Evolutionary conservation across 2,113 vertebrate genomes (phyloP), one percentile per base, ranked within the genome.

Genomic region (Spizaetus ornatus): DNA sequence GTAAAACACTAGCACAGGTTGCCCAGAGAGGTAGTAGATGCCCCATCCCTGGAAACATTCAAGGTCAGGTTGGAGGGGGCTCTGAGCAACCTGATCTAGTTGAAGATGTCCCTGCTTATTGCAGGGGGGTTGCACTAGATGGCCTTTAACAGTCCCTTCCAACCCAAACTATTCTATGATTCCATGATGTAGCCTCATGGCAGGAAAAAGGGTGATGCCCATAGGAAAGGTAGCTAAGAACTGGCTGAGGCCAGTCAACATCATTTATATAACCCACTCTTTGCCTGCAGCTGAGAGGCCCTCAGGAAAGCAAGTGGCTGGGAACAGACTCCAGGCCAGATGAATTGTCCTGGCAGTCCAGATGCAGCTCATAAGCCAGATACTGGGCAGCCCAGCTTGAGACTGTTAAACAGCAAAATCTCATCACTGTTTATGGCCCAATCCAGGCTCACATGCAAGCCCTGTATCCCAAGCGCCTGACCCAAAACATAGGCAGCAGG

Each of bases 31-130:
- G 14, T 26, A 12, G 3, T 9, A 15, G 14, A 11, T 52, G 29
- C 15, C 4, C 8, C 74, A 71, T 7, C 43, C 23, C 66, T 70
- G 43, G 32, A 45, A 58, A 32, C 4, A 23, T 13, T 45, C 23
- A 9, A 36, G 16, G 43, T 4, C 36, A 70, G 50, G 22, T 0
- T 55, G 55, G 27, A 32, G 0, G 0, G 19, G 34, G 15, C 32
- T 73, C 38, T 53, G 65, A 59, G 31, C 48, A 40, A 8, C 38
- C 43, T 79, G 81, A 16, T 14, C 31, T n/a, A 1, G 12, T 38
- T 25, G 26, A n/a, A 47, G 11, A n/a, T n/a, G n/a, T 52, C 32
- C 48, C 23, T 83, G 55, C 26, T 18, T 17, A 13, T 3, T 8
- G 53, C 53, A 58, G 32, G 8, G 9, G 11, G 6, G 10, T 38